Base-by-base conservation (phyloP, 2,113 vertebrate genomes). In the Sapayoa aenigma region DNA sequence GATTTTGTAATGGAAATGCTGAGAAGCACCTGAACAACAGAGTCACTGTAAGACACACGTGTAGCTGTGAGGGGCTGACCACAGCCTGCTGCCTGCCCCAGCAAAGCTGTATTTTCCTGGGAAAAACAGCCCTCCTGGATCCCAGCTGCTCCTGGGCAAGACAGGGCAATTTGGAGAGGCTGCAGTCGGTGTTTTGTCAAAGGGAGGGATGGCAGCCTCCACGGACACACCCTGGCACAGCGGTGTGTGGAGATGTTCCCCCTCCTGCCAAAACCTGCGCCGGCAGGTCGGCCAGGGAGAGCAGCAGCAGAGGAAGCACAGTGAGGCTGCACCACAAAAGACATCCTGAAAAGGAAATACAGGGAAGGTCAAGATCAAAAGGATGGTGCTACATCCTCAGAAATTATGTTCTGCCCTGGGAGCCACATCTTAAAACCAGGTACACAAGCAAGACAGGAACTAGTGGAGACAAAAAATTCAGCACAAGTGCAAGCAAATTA, bases 141-240 rank as follows among this genome's bases (percentile, higher is more conserved):
- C 39, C 49, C 85, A 71, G 63, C 19, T 0, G 0, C 30, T 68
- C 59, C 52, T 21, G 30, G 74, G 74, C 83, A 75, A 71, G 67
- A 30, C 35, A 42, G 5, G 35, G 39, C 78, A 60, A 46, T 49
- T 5, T 31, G 50, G 56, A 66, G 56, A 87, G 47, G 56, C 31
- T 66, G 56, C 0, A 7, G 55, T 23, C 0, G 0, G 66, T 73
- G 60, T 66, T 84, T 9, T 1, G 3, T 12, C 0, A 5, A 33
- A 37, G 58, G 31, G 59, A 79, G 17, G 56, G 60, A 65, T 84
- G 79, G 20, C 69, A 63, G 37, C 2, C 0, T 23, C 72, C 3
- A 0, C 8, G 46, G 69, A 23, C 69, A 52, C 0, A 2, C n/a
- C 44, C 28, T 9, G 3, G 62, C 39, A 47, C 10, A 58, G 68